Conservation (phyloP, 1,140 invertebrate genomes). For the Vanessa atalanta region DNA sequence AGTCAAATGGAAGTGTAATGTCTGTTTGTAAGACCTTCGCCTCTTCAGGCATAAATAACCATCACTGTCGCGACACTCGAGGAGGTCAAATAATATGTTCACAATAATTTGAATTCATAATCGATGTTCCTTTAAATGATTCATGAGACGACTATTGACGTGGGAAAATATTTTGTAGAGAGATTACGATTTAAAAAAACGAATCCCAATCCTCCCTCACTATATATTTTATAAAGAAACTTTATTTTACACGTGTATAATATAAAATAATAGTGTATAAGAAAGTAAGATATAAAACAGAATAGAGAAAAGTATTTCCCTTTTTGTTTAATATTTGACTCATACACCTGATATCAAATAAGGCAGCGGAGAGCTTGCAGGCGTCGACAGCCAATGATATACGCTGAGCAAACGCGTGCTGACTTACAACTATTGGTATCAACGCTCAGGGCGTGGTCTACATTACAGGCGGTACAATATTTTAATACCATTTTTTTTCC, state of each 20-base stretch:
- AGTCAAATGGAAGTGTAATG: slow-evolving; percentile 47
- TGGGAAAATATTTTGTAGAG: slow-evolving; percentile 41
- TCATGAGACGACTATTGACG: slow-evolving; percentile 43
- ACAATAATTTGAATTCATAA: slow-evolving; percentile 45
- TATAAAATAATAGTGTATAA: slow-evolving; percentile 7
- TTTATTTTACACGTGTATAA: not conserved
- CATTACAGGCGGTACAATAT: slow-evolving; percentile 31
- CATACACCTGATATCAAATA: slow-evolving; percentile 53
- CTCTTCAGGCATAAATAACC: slow-evolving; percentile 44
- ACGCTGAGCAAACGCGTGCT: slow-evolving; percentile 71
- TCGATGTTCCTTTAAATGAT: slow-evolving; percentile 40
- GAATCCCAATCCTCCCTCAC: not conserved
- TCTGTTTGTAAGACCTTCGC: slow-evolving; percentile 47
- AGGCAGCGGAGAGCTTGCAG: slow-evolving; percentile 55
- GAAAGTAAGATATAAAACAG: slow-evolving; percentile 29
- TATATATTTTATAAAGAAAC: not conserved
- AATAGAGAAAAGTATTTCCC: slow-evolving; percentile 35
- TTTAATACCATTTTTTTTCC: not conserved
- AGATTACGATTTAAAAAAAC: slow-evolving; percentile 38
- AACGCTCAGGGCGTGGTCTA: slow-evolving; percentile 44
- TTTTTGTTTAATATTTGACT: slow-evolving; percentile 45
- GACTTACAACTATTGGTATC: slow-evolving; percentile 71
- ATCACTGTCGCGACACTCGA: slow-evolving; percentile 42
- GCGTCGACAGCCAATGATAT: slow-evolving; percentile 75
- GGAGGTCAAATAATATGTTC: slow-evolving; percentile 39